Evolutionary conservation across 2,888 invertebrate genomes (phyloP).

Genomic region (Poecilus cupreus): DNA sequence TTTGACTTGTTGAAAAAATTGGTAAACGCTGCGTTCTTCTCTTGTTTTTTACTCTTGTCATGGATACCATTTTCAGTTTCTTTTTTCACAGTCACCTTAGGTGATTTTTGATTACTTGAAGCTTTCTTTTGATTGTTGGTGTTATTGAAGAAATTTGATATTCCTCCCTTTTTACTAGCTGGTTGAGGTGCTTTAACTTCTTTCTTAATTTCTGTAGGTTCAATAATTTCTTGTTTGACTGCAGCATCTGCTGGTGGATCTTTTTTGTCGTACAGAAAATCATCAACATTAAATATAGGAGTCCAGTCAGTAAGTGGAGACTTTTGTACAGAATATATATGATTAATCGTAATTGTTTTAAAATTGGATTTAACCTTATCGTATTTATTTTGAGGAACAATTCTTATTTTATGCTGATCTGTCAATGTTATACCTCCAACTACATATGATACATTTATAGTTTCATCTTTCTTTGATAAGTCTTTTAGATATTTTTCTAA

Average conservation of each 20-base stretch:
- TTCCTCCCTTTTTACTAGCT: slow-evolving; percentile 30
- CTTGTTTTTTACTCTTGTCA: slow-evolving; percentile 2
- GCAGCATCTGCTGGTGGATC: not conserved
- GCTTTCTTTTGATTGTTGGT: slow-evolving; percentile 25
- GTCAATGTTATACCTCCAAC: slow-evolving; percentile 30
- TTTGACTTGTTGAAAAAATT: slow-evolving; percentile 19
- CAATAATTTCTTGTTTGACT: slow-evolving; percentile 10
- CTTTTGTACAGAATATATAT: slow-evolving; percentile 51
- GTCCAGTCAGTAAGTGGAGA: slow-evolving; percentile 32
- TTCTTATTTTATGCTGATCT: slow-evolving; percentile 21
- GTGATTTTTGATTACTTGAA: not conserved
- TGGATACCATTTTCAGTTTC: not conserved
- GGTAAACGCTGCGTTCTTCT: slow-evolving; percentile 14
- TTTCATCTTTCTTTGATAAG: not conserved
- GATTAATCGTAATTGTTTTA: slow-evolving; percentile 40
- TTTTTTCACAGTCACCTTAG: not conserved
- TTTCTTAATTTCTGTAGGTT: not conserved
- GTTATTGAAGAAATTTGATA: slow-evolving; percentile 31
- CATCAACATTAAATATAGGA: slow-evolving; percentile 33
- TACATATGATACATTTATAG: slow-evolving; percentile 25
- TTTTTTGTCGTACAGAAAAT: slow-evolving; percentile 35
- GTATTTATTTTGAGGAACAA: slow-evolving; percentile 43
- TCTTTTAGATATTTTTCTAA: slow-evolving; percentile 33
- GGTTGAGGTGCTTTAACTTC: not conserved
- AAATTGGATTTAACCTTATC: slow-evolving; percentile 23